A percentile compares a stretch with the other conserved stretches of the same genome.
Conservation (phyloP, 2,797 vertebrate species). For the Phoxinus dragarum region DNA sequence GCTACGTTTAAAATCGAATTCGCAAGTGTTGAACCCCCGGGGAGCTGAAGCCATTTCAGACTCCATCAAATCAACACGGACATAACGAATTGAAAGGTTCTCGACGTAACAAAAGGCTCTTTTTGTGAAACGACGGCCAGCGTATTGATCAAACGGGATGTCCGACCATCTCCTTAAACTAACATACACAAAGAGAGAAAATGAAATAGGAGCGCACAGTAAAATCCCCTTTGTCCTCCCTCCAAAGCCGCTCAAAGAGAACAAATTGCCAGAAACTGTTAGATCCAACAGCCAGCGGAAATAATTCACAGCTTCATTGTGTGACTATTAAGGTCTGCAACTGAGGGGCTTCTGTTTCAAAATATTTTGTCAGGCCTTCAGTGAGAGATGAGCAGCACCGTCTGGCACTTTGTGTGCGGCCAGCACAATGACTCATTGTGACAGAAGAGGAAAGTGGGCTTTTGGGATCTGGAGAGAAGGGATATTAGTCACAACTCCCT, state of each 20-base stretch:
- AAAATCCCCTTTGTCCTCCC: conserved; percentile 50
- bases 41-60: conserved; percentile 32
- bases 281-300: conserved; percentile 69
- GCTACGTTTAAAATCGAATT: conserved; percentile 51
- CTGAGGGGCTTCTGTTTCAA: conserved; percentile 72
- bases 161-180: conserved; percentile 21
- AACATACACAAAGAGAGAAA: conserved; percentile 45
- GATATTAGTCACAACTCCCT: conserved; percentile 69
- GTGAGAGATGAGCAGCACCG: conserved; percentile 71
- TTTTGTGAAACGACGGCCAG: not conserved
- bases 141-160: conserved; percentile 17
- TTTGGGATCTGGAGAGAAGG: conserved; percentile 71
- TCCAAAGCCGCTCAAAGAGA: conserved; percentile 58
- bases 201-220: conserved; percentile 38
- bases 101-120: conserved; percentile 14
- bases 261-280: conserved; percentile 67
- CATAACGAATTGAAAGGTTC: conserved; percentile 1
- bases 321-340: conserved; percentile 72
- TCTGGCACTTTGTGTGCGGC: conserved; percentile 75
- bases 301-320: conserved; percentile 71
- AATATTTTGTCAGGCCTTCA: conserved; percentile 66
- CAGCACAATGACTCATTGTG: conserved; percentile 80
- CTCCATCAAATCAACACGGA: conserved; percentile 25
- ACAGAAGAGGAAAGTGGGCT: conserved; percentile 57
- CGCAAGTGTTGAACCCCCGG: conserved; percentile 37